These are phyloP conservation scores for Nematolebias whitei DNA, from an alignment of 2,113 vertebrate genomes.

Conservation along the genomic window DNA sequence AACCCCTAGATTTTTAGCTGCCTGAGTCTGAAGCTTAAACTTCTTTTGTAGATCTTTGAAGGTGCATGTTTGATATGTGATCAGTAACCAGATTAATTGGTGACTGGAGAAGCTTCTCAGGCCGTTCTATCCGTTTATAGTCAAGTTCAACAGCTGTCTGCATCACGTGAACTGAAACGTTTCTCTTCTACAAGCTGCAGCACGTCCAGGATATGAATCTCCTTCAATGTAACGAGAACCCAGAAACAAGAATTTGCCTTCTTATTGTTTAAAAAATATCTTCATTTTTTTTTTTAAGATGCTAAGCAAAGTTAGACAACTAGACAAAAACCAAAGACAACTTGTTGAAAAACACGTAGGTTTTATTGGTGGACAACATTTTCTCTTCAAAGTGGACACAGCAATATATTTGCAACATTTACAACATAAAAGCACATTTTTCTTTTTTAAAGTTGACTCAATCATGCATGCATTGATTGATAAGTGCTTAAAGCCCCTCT, in stretches of 20 bases:
- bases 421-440: constrained; percentile 28
- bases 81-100: neutral
- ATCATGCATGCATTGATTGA: constrained; percentile 33
- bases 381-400: constrained; percentile 32
- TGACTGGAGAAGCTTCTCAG: neutral
- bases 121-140: neutral
- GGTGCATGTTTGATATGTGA: neutral
- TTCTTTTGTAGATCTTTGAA: neutral
- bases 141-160: neutral
- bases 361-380: constrained; percentile 63
- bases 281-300: neutral
- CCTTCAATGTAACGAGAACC: neutral
- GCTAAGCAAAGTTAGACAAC: neutral
- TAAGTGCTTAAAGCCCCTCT: constrained; percentile 32
- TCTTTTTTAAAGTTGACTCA: constrained; percentile 15
- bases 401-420: constrained; percentile 1
- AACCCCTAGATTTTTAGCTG: too few species aligned
- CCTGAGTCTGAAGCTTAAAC: neutral
- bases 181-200: neutral
- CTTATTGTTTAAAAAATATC: neutral
- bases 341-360: constrained; percentile 46
- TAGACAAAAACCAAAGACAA: neutral
- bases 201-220: neutral
- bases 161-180: neutral
- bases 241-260: neutral